Evolutionary conservation across 2,113 vertebrate species (phyloP), one percentile per base, ranked within the genome.

Genomic region (Todiramphus chloris): DNA sequence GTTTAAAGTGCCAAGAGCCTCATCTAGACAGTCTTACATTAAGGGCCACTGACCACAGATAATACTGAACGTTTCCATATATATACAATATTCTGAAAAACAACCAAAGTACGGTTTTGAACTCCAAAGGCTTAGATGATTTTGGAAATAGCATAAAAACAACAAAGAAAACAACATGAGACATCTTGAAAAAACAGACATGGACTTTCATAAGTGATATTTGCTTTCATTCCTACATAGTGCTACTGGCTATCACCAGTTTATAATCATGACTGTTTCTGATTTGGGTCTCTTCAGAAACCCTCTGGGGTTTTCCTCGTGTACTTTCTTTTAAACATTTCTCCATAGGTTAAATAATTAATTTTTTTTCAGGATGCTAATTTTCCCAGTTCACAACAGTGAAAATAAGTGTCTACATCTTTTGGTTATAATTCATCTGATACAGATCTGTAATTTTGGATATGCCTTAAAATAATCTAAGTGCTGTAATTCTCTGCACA

Each of bases 341-440:
- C 46, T 77, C 51, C 58, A 43, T 9, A 79, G 48, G 72, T 64
- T 55, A 80, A 16, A 17, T 63, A 91, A 90, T 93, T 69, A 51
- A 10, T 0, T 4, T 44, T 60, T 90, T 77, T 68, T 16, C 66
- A 86, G 31, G 16, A 63, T 72, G 35, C 13, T 90, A 43, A 64
- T 87, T 93, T 88, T 59, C 25, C 31, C 46, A 48, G 6, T 85
- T 88, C 80, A 66, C 37, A 69, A 37, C 23, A 77, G 37, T 37
- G 23, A 89, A 80, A 86, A 67, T 46, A 93, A 77, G 8, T 10
- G 14, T 37, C 85, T 83, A 17, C n/a, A 55, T 59, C 37, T 37
- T 85, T 87, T 83, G n/a, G 17, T 86, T 86, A 23, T 27, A 59
- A 93, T 92, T 88, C 83, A 72, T 27, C 35, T 64, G 60, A 86